Conservation (phyloP, 2,888 invertebrate species). For the Osmoderma eremita region DNA sequence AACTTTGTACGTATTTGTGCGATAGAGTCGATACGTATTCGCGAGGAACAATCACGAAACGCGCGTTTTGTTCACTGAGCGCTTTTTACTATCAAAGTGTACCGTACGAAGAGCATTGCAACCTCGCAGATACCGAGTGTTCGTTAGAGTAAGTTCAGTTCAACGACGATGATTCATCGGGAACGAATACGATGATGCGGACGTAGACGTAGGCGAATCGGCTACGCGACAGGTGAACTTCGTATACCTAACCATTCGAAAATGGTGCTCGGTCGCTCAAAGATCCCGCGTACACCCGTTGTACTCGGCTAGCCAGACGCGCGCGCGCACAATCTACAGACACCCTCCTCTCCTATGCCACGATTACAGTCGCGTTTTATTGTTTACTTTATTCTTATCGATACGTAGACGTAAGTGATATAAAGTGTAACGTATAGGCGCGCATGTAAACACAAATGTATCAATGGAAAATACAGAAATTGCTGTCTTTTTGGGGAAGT, state of each 20-base stretch:
- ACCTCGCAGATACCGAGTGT: not conserved
- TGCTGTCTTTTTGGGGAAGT: too few relatives aligned
- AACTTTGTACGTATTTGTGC: not conserved
- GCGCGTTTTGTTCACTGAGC: constrained; percentile 21
- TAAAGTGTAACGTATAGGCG: constrained; percentile 8
- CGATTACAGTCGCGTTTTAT: constrained; percentile 21
- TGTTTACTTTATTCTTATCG: constrained; percentile 36
- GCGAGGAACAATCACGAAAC: constrained; percentile 8
- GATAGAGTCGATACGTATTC: constrained; percentile 4
- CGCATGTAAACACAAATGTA: not conserved
- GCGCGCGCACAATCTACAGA: constrained; percentile 3
- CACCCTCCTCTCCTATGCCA: constrained; percentile 8
- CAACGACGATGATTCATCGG: constrained; percentile 18
- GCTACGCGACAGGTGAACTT: constrained; percentile 28
- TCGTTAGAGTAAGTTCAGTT: not conserved
- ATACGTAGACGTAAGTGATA: constrained; percentile 19
- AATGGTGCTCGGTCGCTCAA: constrained; percentile 12
- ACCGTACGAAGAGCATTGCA: constrained; percentile 16
- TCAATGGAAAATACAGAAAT: not conserved
- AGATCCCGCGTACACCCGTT: constrained; percentile 4
- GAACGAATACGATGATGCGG: constrained; percentile 9
- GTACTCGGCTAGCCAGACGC: not conserved
- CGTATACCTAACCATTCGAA: constrained; percentile 29
- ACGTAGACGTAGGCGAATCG: not conserved
- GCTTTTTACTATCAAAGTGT: constrained; percentile 14